Evolutionary conservation across 2,888 invertebrate species (phyloP), one percentile per base, ranked within the genome.

Genomic region (Pseudeuparius sepicola): DNA sequence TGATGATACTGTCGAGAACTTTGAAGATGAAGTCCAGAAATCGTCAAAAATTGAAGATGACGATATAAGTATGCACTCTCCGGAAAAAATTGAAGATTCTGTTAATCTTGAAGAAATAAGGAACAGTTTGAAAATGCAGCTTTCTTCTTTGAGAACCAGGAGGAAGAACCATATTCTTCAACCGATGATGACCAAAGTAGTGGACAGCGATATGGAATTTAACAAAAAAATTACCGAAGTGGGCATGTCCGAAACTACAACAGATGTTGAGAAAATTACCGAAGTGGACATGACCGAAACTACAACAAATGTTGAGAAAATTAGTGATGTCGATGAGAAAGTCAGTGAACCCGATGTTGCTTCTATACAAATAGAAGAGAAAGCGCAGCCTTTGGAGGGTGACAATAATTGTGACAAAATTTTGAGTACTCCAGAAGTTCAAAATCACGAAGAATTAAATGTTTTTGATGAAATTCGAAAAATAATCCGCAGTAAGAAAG

Each of bases 121-220:
- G 25, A 45, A 53, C 31, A 51, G 45, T 32, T 37, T 56, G 20
- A 50, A 45, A 36, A 30, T 51, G 26, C 56, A 56, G 33, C 37
- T 56, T 13, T 45, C 36, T 28, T 47, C 40, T 14, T 43, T 56
- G 16, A 37, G 56, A 31, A 53, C 43, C 23, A 45, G 44, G 31
- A 56, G 52, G 32, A 53, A 48, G 37, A 37, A 31, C 11, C 37
- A 40, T 24, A 39, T 47, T 24, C 17, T 48, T 2, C 35, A 43
- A 32, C 15, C 31, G 13, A 16, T 37, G 5, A 36, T 32, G 4
- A 42, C 27, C n/a, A 37, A 40, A 17, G 31, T 36, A n/a, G 15
- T 30, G 4, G 37, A 43, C 12, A 14, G 5, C 23, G 14, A 17
- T 20, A 17, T 24, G 17, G 36, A 39, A 24, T 29, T 37, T 31